A percentile compares a stretch with the other conserved stretches of the same genome.
Evolutionary conservation across 2,113 vertebrate genomes (phyloP).

Genomic region (Monarcha castaneiventris): DNA sequence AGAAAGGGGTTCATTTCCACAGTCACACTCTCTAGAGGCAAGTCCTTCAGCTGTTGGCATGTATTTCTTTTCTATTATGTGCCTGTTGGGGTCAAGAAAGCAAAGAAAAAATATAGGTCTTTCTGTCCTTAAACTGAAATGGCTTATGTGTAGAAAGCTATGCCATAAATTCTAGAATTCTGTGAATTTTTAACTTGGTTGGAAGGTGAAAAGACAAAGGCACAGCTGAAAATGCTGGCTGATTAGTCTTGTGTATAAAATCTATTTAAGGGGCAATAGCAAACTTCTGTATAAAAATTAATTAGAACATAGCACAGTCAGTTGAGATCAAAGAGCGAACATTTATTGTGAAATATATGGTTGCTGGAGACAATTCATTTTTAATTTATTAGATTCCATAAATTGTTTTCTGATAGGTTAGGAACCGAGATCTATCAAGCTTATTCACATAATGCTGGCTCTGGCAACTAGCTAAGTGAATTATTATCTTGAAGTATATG

Average conservation of each 20-base stretch:
- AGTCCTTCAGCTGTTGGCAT: background rate
- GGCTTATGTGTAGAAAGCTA: background rate
- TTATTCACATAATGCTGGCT: slow-evolving; percentile 50
- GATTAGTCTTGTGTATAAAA: slow-evolving; percentile 57
- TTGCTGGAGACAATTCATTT: slow-evolving; percentile 56
- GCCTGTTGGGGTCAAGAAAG: slow-evolving; percentile 10
- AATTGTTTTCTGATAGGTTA: slow-evolving; percentile 65
- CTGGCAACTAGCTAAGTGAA: slow-evolving; percentile 56
- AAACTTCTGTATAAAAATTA: slow-evolving; percentile 61
- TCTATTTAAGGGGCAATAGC: slow-evolving; percentile 25
- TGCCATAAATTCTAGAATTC: slow-evolving; percentile 32
- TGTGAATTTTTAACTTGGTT: slow-evolving; percentile 63
- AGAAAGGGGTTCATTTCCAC: background rate
- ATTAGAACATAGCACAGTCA: slow-evolving; percentile 48
- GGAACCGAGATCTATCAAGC: slow-evolving; percentile 42
- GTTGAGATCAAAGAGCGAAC: slow-evolving; percentile 51
- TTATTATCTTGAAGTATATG: slow-evolving; percentile 41
- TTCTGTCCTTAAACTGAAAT: background rate
- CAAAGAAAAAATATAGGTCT: background rate
- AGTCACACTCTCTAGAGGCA: background rate
- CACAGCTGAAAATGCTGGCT: slow-evolving; percentile 19
- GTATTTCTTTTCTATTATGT: background rate
- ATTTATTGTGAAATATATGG: slow-evolving; percentile 57
- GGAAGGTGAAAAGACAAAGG: slow-evolving; percentile 52
- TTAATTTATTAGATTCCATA: slow-evolving; percentile 68